phyloP scores from a whole-genome alignment of 2,797 vertebrate genomes.

The Pseudochirops cupreus region DNA sequence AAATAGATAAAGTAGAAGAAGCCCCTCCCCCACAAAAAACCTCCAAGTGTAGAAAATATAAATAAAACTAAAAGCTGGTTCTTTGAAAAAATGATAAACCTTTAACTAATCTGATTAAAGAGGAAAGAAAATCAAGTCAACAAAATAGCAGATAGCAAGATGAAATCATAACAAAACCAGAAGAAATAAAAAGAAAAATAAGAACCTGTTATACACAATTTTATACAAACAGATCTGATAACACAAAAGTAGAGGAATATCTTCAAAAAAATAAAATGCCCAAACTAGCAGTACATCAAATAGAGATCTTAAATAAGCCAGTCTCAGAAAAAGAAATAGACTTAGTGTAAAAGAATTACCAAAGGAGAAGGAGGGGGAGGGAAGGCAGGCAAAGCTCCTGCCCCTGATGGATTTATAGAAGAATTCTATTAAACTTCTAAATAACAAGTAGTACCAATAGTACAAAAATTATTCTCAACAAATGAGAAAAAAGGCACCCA shows the following conservation, averaged over 20 bases:
- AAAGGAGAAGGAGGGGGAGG: too few species aligned
- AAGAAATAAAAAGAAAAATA: background rate
- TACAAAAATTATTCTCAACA: background rate
- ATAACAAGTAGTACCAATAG: background rate
- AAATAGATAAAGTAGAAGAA: background rate
- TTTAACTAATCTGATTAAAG: background rate
- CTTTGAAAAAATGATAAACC: background rate
- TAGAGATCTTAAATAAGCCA: background rate
- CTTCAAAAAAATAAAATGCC: background rate
- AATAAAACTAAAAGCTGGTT: background rate
- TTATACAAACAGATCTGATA: background rate
- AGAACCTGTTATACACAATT: background rate
- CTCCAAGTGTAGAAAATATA: background rate
- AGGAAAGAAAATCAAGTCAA: background rate
- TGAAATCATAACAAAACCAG: background rate
- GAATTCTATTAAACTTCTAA: background rate
- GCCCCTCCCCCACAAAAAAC: background rate
- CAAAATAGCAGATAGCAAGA: background rate
- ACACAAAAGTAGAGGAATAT: background rate
- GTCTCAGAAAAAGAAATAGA: background rate
- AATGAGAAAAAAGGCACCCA: background rate
- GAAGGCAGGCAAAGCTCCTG: background rate
- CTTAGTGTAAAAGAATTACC: background rate
- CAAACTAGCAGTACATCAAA: background rate
- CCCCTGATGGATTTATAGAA: too few species aligned